These are phyloP conservation scores for Hystrix cristata DNA, from an alignment of 2,113 vertebrate genomes.

Conservation along the genomic window DNA sequence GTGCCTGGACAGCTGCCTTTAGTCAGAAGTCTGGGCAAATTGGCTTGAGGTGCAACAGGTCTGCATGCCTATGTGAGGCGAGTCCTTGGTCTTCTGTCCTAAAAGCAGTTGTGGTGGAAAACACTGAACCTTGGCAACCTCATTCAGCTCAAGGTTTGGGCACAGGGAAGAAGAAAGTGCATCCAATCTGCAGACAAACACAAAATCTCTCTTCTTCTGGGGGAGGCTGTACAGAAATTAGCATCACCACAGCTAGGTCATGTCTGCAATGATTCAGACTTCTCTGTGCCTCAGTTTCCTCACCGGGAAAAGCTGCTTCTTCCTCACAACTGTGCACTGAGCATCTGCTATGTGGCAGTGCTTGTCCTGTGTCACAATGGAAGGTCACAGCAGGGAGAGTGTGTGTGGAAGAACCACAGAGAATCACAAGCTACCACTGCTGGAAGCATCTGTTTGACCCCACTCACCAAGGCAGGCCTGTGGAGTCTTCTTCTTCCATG, in stretches of 20 bases:
- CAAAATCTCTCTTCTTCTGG: neutral
- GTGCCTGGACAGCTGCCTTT: neutral
- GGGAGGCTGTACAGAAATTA: neutral
- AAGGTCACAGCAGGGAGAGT: no score
- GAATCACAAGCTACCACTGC: neutral
- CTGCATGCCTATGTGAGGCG: neutral
- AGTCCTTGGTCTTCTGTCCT: neutral
- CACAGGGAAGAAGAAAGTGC: neutral
- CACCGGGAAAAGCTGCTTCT: neutral
- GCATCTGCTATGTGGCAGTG: neutral
- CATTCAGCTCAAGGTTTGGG: neutral
- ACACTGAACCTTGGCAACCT: neutral
- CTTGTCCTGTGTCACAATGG: neutral
- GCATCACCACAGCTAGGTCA: neutral
- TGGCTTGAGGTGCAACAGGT: fast-evolving
- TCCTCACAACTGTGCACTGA: no score
- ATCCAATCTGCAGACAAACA: no score
- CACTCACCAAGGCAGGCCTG: neutral
- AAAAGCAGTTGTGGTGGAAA: neutral
- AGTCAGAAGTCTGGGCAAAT: neutral
- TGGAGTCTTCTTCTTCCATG: neutral
- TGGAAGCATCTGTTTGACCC: neutral
- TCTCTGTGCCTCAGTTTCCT: neutral
- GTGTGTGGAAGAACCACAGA: neutral
- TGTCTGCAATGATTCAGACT: neutral